Evolutionary conservation across 2,888 invertebrate genomes (phyloP), one percentile per base, ranked within the genome.

Genomic region (Campoletis raptor): DNA sequence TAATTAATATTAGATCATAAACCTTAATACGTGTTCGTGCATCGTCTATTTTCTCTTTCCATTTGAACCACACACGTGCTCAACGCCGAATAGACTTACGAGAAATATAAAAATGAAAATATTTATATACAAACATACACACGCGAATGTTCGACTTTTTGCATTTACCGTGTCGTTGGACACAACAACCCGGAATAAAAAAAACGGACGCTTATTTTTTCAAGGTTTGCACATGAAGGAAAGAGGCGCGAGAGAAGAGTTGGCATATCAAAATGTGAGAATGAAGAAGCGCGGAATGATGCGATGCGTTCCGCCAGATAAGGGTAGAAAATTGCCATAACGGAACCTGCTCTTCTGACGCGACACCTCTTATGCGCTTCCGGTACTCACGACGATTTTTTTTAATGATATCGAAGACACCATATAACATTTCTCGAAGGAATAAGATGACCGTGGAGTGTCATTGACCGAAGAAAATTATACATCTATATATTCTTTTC

Each of bases 271-370:
- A 91, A 78, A 80, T 80, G 72, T 80, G 80, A 72, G 80, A 72
- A 76, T 74, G 76, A 82, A 82, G 81, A 45, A 67, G 72, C 67
- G 80, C 76, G 61, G 78, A 90, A 90, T 90, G 89, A 86, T 85
- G 89, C 90, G 91, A 91, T 91, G 92, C 89, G 91, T 89, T 89
- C 88, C 89, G 87, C 89, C 83, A 90, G 92, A 91, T 91, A 91
- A 91, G 91, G 83, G 87, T 81, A 73, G 87, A 74, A 88, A 88
- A 83, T 87, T 85, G 85, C 69, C 81, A 83, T 76, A 85, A 72
- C 84, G 87, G 83, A 81, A 80, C 45, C 61, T 73, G 52, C 79
- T 61, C 21, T n/a, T 61, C 21, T n/a, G 69, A 67, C 67, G 79
- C 81, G 83, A 73, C 85, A 82, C 79, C 61, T 82, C 30, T 45